phyloP scores from a whole-genome alignment of 2,888 invertebrate species.

The Acanthosepion pharaonis region DNA sequence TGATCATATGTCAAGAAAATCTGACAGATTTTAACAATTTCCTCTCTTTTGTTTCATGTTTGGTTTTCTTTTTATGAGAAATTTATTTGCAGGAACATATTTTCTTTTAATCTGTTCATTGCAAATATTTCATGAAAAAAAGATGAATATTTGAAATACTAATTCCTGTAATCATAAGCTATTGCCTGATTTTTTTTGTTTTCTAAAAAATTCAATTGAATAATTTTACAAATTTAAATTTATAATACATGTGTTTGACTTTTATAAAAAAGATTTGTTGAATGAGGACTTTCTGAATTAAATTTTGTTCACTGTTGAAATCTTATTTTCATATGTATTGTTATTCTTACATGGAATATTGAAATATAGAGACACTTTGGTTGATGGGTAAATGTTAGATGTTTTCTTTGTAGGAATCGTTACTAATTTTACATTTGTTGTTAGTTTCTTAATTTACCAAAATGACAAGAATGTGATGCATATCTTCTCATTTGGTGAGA shows the following conservation, averaged over 20 bases:
- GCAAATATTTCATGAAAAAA: background rate
- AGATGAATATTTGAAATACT: background rate
- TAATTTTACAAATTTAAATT: background rate
- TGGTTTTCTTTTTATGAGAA: background rate
- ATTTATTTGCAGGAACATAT: background rate
- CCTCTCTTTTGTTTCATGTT: background rate
- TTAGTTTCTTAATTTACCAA: background rate
- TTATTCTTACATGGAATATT: background rate
- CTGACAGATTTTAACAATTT: no score
- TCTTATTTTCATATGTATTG: background rate
- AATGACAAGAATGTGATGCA: conserved; percentile 8
- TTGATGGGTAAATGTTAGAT: background rate
- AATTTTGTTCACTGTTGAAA: conserved; percentile 18
- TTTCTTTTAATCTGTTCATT: background rate
- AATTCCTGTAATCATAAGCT: no score
- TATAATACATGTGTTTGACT: background rate
- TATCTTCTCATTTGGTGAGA: background rate
- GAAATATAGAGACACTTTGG: background rate
- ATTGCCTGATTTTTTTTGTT: background rate
- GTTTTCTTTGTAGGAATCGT: background rate
- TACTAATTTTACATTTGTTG: background rate
- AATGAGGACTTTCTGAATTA: background rate
- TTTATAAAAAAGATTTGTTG: background rate
- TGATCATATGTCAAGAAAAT: no score
- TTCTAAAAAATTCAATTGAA: background rate